Conservation (phyloP, 2,888 invertebrate genomes). For the Acleris cristana region DNA sequence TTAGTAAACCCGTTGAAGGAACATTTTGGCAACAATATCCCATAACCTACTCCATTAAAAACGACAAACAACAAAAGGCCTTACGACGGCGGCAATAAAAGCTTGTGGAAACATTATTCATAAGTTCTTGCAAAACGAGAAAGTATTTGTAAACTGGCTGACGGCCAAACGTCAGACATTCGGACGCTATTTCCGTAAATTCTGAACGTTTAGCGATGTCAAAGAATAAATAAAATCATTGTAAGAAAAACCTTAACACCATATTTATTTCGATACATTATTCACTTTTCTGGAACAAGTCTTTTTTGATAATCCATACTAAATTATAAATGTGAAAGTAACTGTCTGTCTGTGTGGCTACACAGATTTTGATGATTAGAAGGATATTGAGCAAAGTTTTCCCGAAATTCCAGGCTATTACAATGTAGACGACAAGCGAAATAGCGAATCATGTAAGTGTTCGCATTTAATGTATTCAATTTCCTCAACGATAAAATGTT, state of each 20-base stretch:
- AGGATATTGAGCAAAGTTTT: no score
- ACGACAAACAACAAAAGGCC: constrained; percentile 19
- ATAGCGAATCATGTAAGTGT: no score
- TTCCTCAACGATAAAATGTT: no score
- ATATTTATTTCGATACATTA: background rate
- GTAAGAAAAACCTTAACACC: constrained; percentile 20
- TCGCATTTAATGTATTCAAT: no score
- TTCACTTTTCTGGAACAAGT: background rate
- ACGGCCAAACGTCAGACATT: constrained; percentile 59
- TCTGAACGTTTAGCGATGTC: constrained; percentile 50
- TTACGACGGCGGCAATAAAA: constrained; percentile 9
- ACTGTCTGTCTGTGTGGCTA: no score
- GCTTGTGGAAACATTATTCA: constrained; percentile 20
- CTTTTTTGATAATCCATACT: no score
- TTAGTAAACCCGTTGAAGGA: constrained; percentile 29
- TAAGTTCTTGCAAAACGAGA: constrained; percentile 35
- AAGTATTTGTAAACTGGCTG: constrained; percentile 48
- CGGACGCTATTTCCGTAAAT: constrained; percentile 67
- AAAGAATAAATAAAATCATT: constrained; percentile 44
- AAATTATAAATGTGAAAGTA: no score
- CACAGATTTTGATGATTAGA: no score
- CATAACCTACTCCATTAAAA: constrained; percentile 4
- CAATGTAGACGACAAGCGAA: no score
- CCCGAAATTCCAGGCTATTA: no score
- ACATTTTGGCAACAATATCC: constrained; percentile 25